phyloP scores from a whole-genome alignment of 1,140 invertebrate genomes.

The Drosophila setifemur region DNA sequence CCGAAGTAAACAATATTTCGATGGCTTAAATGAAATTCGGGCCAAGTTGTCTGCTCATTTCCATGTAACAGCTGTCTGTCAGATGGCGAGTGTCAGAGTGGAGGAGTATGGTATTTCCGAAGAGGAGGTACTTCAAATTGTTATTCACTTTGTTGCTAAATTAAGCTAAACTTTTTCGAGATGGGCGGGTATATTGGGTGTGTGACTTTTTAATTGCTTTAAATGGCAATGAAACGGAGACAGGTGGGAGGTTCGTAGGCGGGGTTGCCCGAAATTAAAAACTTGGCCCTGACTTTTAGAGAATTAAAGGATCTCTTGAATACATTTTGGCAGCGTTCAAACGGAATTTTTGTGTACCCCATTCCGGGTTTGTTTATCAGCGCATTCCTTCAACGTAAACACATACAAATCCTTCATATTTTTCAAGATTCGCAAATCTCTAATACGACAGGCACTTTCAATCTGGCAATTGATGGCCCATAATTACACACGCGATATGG shows the following conservation, averaged over 20 bases:
- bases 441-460: slow-evolving; percentile 28
- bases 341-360: not conserved
- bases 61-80: slow-evolving; percentile 69
- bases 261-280: not conserved
- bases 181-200: slow-evolving; percentile 25
- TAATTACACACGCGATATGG: slow-evolving; percentile 37
- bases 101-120: too few relatives aligned
- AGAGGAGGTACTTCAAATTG: slow-evolving; percentile 27
- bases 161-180: slow-evolving; percentile 29
- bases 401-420: slow-evolving; percentile 38
- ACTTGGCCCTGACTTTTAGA: slow-evolving; percentile 16
- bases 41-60: slow-evolving; percentile 37
- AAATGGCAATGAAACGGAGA: slow-evolving; percentile 9
- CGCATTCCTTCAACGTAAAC: slow-evolving; percentile 21
- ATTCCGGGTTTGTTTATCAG: slow-evolving; percentile 21
- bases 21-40: slow-evolving; percentile 32
- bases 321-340: slow-evolving; percentile 5
- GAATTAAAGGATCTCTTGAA: slow-evolving; percentile 19
- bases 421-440: slow-evolving; percentile 32
- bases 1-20: slow-evolving; percentile 14
- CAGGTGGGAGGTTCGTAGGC: not conserved
- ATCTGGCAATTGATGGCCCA: slow-evolving; percentile 42
- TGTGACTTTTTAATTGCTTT: slow-evolving; percentile 44
- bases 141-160: slow-evolving; percentile 47
- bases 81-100: not conserved